Conservation (phyloP, 2,888 invertebrate genomes). For the Uropetala carovei region DNA sequence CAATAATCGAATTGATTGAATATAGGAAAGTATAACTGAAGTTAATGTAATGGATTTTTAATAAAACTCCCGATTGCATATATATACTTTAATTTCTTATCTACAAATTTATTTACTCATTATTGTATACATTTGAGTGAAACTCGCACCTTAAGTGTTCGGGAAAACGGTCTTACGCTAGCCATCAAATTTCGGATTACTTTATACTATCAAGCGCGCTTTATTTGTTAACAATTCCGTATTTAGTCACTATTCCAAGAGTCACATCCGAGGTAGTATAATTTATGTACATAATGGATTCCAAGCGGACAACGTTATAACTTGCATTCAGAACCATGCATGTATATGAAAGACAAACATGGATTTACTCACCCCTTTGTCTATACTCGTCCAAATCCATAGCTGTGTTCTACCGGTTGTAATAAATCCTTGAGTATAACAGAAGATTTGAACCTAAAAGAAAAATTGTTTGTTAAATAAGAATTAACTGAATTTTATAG, state of each 20-base stretch:
- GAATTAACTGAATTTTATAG: neutral
- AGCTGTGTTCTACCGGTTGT: conserved; percentile 63
- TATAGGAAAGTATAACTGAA: too few relatives aligned
- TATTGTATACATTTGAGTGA: too few relatives aligned
- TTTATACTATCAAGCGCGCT: too few relatives aligned
- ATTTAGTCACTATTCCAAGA: neutral
- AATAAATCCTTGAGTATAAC: neutral
- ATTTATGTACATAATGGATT: neutral
- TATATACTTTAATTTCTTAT: too few relatives aligned
- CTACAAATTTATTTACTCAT: too few relatives aligned
- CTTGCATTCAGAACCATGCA: too few relatives aligned
- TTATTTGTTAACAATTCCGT: neutral
- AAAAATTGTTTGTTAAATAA: neutral
- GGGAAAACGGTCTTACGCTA: too few relatives aligned
- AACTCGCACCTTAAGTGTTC: too few relatives aligned
- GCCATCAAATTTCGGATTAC: too few relatives aligned
- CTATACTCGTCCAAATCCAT: conserved; percentile 73
- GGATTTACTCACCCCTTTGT: conserved; percentile 70
- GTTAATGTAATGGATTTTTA: too few relatives aligned
- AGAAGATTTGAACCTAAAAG: neutral
- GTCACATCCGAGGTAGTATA: neutral
- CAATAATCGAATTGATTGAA: too few relatives aligned
- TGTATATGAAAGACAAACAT: neutral
- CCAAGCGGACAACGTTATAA: neutral
- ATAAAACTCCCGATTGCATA: too few relatives aligned